Conservation (phyloP, 1,140 invertebrate genomes). For the Dreissena rostriformis region DNA sequence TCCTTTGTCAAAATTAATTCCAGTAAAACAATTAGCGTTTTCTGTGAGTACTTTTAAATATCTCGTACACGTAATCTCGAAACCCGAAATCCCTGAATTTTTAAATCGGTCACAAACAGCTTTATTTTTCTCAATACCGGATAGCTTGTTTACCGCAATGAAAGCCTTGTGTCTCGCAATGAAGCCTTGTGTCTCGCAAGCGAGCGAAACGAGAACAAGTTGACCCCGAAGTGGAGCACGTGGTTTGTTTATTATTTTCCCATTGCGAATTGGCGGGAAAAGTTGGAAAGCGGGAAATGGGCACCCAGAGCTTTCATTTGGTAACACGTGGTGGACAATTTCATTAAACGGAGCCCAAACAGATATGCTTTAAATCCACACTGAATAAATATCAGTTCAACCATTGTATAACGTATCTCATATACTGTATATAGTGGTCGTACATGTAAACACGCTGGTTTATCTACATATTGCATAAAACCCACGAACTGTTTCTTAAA, state of each 20-base stretch:
- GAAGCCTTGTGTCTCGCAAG: neutral
- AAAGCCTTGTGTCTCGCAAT: neutral
- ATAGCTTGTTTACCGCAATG: neutral
- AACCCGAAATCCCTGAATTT: neutral
- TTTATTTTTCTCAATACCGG: neutral
- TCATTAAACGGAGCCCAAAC: neutral
- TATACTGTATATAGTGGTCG: neutral
- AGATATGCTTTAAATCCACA: neutral
- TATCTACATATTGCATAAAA: neutral
- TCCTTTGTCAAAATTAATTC: neutral
- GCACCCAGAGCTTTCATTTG: neutral
- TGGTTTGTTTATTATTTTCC: neutral
- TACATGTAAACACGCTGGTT: neutral
- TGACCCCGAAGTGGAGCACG: conserved; percentile 2
- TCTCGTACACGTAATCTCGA: too few relatives aligned
- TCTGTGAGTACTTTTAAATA: neutral
- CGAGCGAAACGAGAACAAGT: neutral
- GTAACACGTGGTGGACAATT: neutral
- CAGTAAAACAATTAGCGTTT: neutral
- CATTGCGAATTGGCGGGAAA: neutral
- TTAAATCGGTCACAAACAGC: neutral
- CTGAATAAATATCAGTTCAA: neutral
- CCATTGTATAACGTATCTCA: neutral
- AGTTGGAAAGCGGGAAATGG: neutral
- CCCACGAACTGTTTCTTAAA: neutral